Conservation (phyloP, 2,888 invertebrate genomes). For the Heliconius hortense region DNA sequence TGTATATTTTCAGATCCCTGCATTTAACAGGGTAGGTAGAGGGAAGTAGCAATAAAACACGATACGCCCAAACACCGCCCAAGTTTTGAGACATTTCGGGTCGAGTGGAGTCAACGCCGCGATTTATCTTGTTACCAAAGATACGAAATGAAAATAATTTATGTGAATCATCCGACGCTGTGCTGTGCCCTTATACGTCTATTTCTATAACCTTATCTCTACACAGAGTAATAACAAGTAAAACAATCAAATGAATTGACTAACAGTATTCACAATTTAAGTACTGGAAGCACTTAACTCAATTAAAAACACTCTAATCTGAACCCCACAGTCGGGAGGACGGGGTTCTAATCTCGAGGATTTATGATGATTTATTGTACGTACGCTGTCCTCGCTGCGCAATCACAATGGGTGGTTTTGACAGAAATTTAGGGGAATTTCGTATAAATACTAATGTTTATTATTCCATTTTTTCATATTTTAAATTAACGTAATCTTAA, state of each 20-base stretch:
- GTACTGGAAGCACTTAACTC: conserved; percentile 42
- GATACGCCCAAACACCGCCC: too few relatives aligned
- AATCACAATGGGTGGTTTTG: conserved; percentile 19
- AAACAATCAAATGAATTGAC: conserved; percentile 11
- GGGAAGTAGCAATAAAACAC: too few relatives aligned
- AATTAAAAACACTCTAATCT: conserved; percentile 42
- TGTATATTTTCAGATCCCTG: too few relatives aligned
- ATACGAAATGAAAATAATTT: not conserved
- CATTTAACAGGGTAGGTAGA: too few relatives aligned
- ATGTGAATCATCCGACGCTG: not conserved
- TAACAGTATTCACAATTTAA: not conserved
- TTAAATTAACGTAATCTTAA: not conserved
- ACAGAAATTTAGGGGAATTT: conserved; percentile 15
- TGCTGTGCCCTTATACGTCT: not conserved
- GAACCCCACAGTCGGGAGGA: conserved; percentile 6
- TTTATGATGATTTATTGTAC: conserved; percentile 47
- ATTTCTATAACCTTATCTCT: not conserved
- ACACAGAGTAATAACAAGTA: not conserved
- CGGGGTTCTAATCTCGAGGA: conserved; percentile 45
- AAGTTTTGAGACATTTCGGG: too few relatives aligned
- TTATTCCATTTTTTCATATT: not conserved
- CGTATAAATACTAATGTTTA: not conserved
- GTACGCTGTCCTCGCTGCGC: conserved; percentile 23
- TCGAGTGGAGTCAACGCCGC: too few relatives aligned
- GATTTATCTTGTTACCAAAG: too few relatives aligned